Evolutionary conservation across 2,888 invertebrate genomes (phyloP).

Genomic region (Andrena dorsata): DNA sequence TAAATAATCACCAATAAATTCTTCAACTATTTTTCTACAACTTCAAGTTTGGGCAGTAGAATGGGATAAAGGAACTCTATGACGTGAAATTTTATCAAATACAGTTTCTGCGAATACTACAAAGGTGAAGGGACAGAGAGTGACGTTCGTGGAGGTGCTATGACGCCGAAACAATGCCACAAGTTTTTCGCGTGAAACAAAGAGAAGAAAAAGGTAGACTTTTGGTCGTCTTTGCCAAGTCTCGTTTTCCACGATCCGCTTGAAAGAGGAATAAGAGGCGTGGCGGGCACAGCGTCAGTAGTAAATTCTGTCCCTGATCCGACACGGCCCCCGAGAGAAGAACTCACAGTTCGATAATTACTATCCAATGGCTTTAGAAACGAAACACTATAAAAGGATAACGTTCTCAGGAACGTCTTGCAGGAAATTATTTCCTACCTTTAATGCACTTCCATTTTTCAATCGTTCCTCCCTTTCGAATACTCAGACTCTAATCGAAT

Average conservation of each 20-base stretch:
- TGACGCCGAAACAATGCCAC: conserved; percentile 50
- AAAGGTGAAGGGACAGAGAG: conserved; percentile 21
- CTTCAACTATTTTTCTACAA: too few species aligned
- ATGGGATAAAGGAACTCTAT: too few species aligned
- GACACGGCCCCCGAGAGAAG: conserved; percentile 25
- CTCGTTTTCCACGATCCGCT: conserved; percentile 19
- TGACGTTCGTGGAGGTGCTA: conserved; percentile 31
- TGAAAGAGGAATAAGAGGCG: conserved; percentile 56
- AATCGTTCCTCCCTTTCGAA: not conserved
- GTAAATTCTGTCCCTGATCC: conserved; percentile 50
- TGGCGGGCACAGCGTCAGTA: conserved; percentile 21
- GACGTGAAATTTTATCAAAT: too few species aligned
- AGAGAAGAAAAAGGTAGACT: conserved; percentile 12
- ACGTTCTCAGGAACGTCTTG: not conserved
- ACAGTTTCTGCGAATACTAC: too few species aligned
- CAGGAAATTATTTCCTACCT: conserved; percentile 7
- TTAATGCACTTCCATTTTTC: not conserved
- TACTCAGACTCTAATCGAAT: not conserved
- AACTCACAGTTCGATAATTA: conserved; percentile 42
- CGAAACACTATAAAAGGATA: not conserved
- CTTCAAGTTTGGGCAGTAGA: too few species aligned
- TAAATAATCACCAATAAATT: not conserved
- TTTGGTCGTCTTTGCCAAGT: conserved; percentile 36
- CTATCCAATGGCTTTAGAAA: conserved; percentile 22
- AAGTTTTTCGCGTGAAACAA: conserved; percentile 35